Evolutionary conservation across 2,797 vertebrate genomes (phyloP), one percentile per base, ranked within the genome.

Genomic region (Buphagus erythrorhynchus): DNA sequence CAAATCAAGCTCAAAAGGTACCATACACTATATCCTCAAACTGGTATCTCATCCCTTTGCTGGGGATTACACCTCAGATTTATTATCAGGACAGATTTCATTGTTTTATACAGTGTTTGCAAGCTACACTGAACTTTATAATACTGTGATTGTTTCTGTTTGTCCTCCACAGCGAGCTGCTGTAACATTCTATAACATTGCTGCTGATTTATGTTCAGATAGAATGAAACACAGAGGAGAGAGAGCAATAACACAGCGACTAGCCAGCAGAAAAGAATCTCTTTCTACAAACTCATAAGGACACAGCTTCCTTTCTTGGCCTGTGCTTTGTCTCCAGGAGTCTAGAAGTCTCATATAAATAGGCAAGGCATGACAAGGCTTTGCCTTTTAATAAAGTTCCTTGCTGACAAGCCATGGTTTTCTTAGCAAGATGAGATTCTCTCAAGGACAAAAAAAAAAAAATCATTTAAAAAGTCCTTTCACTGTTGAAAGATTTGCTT

Each of bases 341-440:
- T 43, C 87, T 29, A 69, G 67, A 95, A 77, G 61, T 77, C 90
- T 95, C 87, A 83, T 86, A 86, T 72, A 87, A 94, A 77, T 14
- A 90, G 38, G 40, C 48, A 88, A 66, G 9, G 66, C 84, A 94
- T 55, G 55, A 87, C 61, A 82, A 88, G 73, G 43, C 33, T 87
- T 91, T 83, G 51, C 58, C 21, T 93, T 91, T 86, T 89, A 94
- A 96, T 95, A 89, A 92, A 83, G 33, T 26, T 63, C n/a, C 43
- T 72, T 83, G 89, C 33, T 95, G 92, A 96, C 85, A 91, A 91
- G 84, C 25, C 72, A 72, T 1, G 1, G 45, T 75, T 77, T 81
- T 80, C 61, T 72, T 81, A 90, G 46, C 54, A 86, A 81, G 57
- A 55, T 6, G 10, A 63, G 51, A 83, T 25, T 79, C 26, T 87